Evolutionary conservation across 2,888 invertebrate species (phyloP).

Genomic region (Julus scanicus): DNA sequence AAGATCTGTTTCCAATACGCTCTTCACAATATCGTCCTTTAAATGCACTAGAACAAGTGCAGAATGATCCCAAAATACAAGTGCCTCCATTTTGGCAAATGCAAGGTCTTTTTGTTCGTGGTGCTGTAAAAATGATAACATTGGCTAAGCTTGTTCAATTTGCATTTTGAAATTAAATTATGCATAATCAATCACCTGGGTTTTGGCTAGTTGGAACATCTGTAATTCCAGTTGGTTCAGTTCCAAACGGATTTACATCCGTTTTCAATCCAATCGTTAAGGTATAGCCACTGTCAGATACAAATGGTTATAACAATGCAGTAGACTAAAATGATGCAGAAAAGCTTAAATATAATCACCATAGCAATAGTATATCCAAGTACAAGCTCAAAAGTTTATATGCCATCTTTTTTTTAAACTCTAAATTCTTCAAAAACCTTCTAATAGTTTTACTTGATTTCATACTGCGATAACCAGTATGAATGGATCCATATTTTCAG

Average conservation of each 20-base stretch:
- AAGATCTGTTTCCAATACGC: background rate
- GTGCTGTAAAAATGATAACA: background rate
- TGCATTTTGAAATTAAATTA: background rate
- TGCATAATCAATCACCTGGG: background rate
- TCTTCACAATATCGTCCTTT: constrained; percentile 52
- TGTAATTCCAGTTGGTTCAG: background rate
- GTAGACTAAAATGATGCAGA: background rate
- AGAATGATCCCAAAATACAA: constrained; percentile 53
- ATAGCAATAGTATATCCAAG: background rate
- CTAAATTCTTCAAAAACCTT: background rate
- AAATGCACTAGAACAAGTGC: constrained; percentile 39
- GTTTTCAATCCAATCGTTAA: background rate
- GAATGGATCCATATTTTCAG: background rate
- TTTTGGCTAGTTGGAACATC: background rate
- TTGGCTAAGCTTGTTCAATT: background rate
- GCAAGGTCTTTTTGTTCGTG: constrained; percentile 28
- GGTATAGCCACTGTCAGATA: background rate
- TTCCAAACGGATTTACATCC: background rate
- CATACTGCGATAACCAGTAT: background rate
- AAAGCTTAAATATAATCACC: background rate
- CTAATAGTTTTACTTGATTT: background rate
- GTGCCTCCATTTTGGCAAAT: constrained; percentile 54
- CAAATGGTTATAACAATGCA: background rate
- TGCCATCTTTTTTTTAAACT: background rate
- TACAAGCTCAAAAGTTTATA: background rate